phyloP scores from a whole-genome alignment of 2,113 vertebrate genomes.

The Cyanoliseus patagonus region DNA sequence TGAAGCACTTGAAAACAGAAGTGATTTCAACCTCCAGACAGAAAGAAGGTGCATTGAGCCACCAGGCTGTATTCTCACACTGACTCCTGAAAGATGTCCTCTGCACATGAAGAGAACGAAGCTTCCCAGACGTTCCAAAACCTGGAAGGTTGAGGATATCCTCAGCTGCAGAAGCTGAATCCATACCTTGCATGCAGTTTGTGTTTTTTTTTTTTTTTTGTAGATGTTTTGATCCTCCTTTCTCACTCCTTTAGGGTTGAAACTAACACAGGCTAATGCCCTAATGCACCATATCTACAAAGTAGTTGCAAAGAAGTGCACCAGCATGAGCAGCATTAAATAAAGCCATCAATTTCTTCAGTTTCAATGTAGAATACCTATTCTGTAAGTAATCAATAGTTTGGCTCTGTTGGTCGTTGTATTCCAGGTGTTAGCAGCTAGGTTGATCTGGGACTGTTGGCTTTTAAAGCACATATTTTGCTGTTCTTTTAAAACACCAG shows the following conservation, averaged over 20 bases:
- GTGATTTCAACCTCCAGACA: not conserved
- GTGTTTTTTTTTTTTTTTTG: not conserved
- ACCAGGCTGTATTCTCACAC: not conserved
- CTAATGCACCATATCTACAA: fast-evolving
- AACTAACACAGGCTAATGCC: not conserved
- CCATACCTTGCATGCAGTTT: fast-evolving
- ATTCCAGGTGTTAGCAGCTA: not conserved
- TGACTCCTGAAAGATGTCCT: not conserved
- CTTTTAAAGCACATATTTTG: not conserved
- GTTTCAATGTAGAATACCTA: not conserved
- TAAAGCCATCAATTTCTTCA: not conserved
- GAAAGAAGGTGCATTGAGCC: not conserved
- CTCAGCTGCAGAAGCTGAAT: not conserved
- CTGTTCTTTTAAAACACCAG: not conserved
- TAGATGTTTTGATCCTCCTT: not conserved
- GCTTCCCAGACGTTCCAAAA: not conserved
- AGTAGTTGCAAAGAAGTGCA: not conserved
- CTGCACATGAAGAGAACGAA: not conserved
- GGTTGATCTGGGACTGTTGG: not conserved
- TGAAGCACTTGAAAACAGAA: not conserved
- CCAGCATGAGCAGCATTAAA: not conserved
- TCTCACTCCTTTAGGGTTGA: not conserved
- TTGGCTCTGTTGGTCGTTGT: not conserved
- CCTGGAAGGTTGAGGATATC: not conserved
- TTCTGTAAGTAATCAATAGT: not conserved